A percentile compares a stretch with the other conserved stretches of the same genome.
Evolutionary conservation across 2,888 invertebrate genomes (phyloP).

Genomic region (Pollenia griseotomentosa): DNA sequence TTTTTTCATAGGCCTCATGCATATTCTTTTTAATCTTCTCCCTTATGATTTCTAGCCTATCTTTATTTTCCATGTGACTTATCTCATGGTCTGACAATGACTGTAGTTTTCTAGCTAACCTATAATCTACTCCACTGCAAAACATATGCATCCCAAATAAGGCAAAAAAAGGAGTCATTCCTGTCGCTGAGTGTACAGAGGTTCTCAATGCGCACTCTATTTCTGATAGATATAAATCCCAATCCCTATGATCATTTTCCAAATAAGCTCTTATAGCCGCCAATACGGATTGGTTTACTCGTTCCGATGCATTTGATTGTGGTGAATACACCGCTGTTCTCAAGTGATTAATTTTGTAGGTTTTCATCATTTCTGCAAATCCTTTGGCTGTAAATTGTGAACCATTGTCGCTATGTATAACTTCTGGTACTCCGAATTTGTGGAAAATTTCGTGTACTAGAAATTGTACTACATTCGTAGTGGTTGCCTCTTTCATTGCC

Average conservation of each 20-base stretch:
- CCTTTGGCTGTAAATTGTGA: not conserved
- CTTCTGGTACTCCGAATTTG: too few species aligned
- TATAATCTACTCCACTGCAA: not conserved
- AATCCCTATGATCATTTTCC: not conserved
- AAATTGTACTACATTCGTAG: too few species aligned
- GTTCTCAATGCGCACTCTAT: not conserved
- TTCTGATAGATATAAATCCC: not conserved
- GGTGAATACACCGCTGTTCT: slow-evolving; percentile 4
- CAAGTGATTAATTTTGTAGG: not conserved
- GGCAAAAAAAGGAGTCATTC: not conserved
- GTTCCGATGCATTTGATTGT: slow-evolving; percentile 1
- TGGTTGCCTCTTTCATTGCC: not conserved
- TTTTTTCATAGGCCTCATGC: not conserved
- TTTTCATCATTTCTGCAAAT: not conserved
- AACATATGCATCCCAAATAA: not conserved
- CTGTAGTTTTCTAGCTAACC: not conserved
- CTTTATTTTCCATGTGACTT: not conserved
- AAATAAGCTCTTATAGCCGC: not conserved
- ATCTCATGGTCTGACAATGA: not conserved
- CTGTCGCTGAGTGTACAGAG: not conserved
- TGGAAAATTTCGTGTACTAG: too few species aligned
- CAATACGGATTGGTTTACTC: slow-evolving; percentile 8
- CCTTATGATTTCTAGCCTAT: not conserved
- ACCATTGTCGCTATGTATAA: not conserved
- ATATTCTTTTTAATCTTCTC: slow-evolving; percentile 1